Evolutionary conservation across 2,888 invertebrate species (phyloP), one percentile per base, ranked within the genome.

Genomic region (Acrobasis consociella): DNA sequence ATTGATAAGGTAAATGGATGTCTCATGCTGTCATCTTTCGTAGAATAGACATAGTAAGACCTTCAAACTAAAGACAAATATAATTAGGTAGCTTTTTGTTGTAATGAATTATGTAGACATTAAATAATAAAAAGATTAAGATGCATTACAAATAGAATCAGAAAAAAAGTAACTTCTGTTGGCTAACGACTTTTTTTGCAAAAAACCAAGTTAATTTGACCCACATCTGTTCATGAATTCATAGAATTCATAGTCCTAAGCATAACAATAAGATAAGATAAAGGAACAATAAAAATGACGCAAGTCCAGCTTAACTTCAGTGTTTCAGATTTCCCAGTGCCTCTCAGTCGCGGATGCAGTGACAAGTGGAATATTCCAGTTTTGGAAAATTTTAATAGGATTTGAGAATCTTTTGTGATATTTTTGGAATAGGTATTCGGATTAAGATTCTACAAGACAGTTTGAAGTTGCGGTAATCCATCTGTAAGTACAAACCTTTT

Each of bases 211-310:
- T 58, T 22, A 58, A 49, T 46, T 58, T 58, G 58, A 46, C 58
- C 46, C n/a, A 46, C 13, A 42, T 58, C 9, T 58, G 17, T 16
- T 13, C 13, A 58, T 58, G 17, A 17, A 58, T 46, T 58, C 46
- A 58, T 46, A 46, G 46, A 22, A 58, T 58, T 22, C 46, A 46
- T 16, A 58, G 49, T 22, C 42, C 46, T 58, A 22, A 38, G n/a
- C 38, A 52, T 52, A 46, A 42, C 1, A 39, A 22, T 11, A 49
- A 38, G 62, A 62, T 62, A 62, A 62, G 55, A 62, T 62, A 56
- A 31, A 42, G 42, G n/a, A 46, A 46, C 15, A 52, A 55, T 55
- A 62, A 55, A 52, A 55, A 31, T 62, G 49, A 61, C 53, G 49
- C 53, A 49, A 49, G 37, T 22, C 46, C 22, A 53, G 39, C 22